Percentiles rank a stretch among this genome's conserved stretches.
Evolutionary conservation across 2,797 vertebrate species (phyloP).

Genomic region (Channallabes apus): DNA sequence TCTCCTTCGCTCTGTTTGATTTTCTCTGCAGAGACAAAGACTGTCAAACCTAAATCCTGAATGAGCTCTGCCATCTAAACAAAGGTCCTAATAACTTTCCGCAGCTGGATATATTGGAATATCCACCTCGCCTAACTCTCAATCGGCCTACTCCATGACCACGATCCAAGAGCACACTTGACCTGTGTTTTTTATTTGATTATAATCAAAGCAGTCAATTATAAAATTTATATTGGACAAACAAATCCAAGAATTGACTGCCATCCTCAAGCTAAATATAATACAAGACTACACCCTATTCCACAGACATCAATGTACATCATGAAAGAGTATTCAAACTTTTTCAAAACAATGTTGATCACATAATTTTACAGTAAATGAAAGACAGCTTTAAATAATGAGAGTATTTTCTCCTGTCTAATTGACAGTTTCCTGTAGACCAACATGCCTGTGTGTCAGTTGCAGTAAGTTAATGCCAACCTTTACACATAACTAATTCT

Average conservation of each 20-base stretch:
- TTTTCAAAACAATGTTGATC: background rate
- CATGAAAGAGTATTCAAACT: background rate
- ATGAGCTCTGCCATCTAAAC: background rate
- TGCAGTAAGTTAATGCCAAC: background rate
- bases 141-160: too few species aligned
- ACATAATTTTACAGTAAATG: background rate
- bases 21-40: conserved; percentile 78
- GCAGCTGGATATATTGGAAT: background rate
- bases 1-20: conserved; percentile 90
- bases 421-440: background rate
- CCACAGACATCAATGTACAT: background rate
- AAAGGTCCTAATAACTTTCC: background rate
- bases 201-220: background rate
- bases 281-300: background rate
- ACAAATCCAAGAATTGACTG: background rate
- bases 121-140: too few species aligned
- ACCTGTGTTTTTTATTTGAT: background rate
- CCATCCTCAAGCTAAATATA: background rate
- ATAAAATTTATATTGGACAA: background rate
- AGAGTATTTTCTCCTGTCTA: background rate
- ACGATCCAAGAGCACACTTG: too few species aligned
- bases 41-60: background rate
- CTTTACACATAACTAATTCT: background rate
- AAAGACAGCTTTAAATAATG: background rate
- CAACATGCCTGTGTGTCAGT: background rate